Evolutionary conservation across 1,140 invertebrate genomes (phyloP), one percentile per base, ranked within the genome.

Genomic region (Bombus affinis): DNA sequence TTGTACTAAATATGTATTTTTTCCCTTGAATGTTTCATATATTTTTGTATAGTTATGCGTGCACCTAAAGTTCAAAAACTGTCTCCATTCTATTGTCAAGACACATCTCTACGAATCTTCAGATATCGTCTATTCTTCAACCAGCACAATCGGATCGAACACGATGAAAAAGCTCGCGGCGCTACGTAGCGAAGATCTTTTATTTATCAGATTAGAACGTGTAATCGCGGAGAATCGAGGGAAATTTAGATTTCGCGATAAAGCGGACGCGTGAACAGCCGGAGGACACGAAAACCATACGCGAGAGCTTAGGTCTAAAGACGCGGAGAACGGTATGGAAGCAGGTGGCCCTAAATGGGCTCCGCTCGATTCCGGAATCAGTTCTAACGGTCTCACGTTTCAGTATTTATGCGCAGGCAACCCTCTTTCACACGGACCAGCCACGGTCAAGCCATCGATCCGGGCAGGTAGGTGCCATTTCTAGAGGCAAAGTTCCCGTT

Each of bases 291-390:
- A 74, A 35, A 68, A 57, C 73, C 44, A 57, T 62, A 37, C 39
- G 42, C 75, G 42, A 44, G 39, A 42, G 18, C 18, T 76, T 15
- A 53, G 35, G 22, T 76, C 47, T 68, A 81, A 78, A 78, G 75
- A 83, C 44, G 66, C 47, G 42, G 70, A 70, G 77, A n/a, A 79
- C 39, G 78, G 39, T 4, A 35, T 22, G 70, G 83, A 28, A 72
- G 65, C 87, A 91, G 89, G 85, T 91, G 89, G 81, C 81, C 70
- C 72, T 85, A 87, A 89, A 90, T 88, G 80, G 86, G 57, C 32
- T 83, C 39, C 42, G 35, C 72, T 37, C 71, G 74, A 59, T 83
- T 53, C 79, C 75, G 39, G 82, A 90, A 89, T 90, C 89, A 86
- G 70, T 89, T 88, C 75, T 70, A 79, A 90, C 79, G 53, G 78